These are phyloP conservation scores for Sebastes alutus DNA, from an alignment of 2,797 vertebrate genomes.

Conservation along the genomic window DNA sequence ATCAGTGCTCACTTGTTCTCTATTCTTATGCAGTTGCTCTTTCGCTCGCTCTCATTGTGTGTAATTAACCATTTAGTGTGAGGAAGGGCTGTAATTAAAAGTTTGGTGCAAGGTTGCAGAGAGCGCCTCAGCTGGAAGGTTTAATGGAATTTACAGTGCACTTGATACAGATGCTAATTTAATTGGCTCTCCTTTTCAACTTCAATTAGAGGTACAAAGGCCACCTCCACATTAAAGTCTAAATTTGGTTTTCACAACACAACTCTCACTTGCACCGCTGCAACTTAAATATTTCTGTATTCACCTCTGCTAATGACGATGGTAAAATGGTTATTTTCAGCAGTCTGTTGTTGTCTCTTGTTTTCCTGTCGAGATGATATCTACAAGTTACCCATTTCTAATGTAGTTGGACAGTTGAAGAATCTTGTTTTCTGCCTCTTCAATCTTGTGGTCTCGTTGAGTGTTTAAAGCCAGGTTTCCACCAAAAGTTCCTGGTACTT, in stretches of 20 bases:
- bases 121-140: constrained; percentile 60
- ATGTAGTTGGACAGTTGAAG: background rate
- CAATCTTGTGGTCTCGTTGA: no score
- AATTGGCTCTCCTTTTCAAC: constrained; percentile 66
- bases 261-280: background rate
- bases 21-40: constrained; percentile 35
- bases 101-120: constrained; percentile 62
- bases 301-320: background rate
- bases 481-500: no score
- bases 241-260: constrained; percentile 12
- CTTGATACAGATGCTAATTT: constrained; percentile 67
- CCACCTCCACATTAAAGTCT: constrained; percentile 23
- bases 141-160: constrained; percentile 69
- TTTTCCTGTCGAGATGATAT: background rate
- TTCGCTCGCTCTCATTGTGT: constrained; percentile 32
- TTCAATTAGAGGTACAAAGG: constrained; percentile 47
- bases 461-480: no score
- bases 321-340: background rate
- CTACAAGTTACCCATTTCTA: background rate
- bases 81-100: constrained; percentile 74
- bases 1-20: constrained; percentile 12
- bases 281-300: background rate
- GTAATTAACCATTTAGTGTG: constrained; percentile 75
- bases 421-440: background rate
- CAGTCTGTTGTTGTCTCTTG: background rate